phyloP scores from a whole-genome alignment of 2,113 vertebrate species.

The Austrofundulus limnaeus region DNA sequence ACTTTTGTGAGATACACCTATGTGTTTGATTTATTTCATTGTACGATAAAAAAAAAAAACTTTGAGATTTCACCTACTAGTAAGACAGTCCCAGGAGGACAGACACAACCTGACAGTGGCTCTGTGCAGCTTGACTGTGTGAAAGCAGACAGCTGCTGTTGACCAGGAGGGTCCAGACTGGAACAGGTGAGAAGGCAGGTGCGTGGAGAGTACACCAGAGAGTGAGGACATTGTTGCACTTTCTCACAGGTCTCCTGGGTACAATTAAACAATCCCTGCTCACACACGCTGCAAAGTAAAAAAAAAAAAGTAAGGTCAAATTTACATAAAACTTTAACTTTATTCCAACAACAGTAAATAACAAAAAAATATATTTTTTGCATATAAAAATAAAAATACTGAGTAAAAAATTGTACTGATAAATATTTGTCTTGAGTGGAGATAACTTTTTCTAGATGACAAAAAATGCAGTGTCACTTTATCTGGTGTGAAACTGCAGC shows the following conservation, averaged over 20 bases:
- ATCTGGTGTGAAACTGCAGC: not conserved
- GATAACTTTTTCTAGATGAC: not conserved
- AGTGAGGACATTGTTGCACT: slow-evolving; percentile 76
- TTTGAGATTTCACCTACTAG: slow-evolving; percentile 76
- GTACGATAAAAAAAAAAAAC: no score
- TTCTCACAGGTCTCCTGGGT: slow-evolving; percentile 68
- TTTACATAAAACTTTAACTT: not conserved
- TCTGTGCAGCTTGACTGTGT: slow-evolving; percentile 70
- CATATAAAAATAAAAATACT: not conserved
- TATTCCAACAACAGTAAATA: no score
- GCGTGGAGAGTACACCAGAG: slow-evolving; percentile 77
- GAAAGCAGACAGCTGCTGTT: slow-evolving; percentile 31
- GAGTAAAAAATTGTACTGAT: not conserved
- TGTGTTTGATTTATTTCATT: no score
- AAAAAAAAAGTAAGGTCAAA: not conserved
- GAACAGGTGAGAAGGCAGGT: slow-evolving; percentile 88
- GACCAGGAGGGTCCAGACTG: slow-evolving; percentile 57
- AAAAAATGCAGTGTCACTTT: no score
- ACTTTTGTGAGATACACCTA: no score
- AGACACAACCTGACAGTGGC: slow-evolving; percentile 82
- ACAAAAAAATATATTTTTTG: not conserved
- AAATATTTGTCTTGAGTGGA: not conserved
- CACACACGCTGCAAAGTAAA: slow-evolving; percentile 74
- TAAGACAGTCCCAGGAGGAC: slow-evolving; percentile 83
- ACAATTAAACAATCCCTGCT: slow-evolving; percentile 83